phyloP scores from a whole-genome alignment of 2,888 invertebrate genomes.

The Lamellibrachia satsuma region DNA sequence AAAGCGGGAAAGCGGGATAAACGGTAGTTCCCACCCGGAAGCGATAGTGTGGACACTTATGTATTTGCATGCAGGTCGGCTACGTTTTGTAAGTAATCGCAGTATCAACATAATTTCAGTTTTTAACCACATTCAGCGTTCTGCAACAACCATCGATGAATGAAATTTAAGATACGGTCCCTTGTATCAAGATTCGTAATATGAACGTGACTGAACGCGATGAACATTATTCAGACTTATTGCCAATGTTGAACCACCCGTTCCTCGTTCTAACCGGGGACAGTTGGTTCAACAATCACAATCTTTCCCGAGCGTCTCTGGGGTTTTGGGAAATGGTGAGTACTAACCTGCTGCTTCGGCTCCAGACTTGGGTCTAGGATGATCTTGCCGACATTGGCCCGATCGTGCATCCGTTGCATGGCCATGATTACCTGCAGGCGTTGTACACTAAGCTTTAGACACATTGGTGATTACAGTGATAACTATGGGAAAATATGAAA shows the following conservation, averaged over 20 bases:
- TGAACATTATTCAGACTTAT: neutral
- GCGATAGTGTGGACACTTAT: too few relatives aligned
- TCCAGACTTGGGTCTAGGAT: conserved; percentile 76
- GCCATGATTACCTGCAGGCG: conserved; percentile 80
- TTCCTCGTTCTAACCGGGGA: neutral
- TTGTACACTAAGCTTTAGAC: neutral
- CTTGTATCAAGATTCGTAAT: neutral
- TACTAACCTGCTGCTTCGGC: conserved; percentile 58
- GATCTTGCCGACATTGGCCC: conserved; percentile 89
- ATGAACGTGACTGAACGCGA: neutral
- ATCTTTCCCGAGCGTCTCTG: neutral
- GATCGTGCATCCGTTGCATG: conserved; percentile 92
- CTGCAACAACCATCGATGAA: neutral
- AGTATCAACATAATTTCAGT: neutral
- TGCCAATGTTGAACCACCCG: neutral
- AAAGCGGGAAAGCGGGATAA: too few relatives aligned
- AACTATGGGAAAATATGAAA: neutral
- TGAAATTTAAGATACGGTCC: neutral
- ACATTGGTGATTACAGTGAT: neutral
- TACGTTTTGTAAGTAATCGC: neutral
- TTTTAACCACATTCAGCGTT: neutral
- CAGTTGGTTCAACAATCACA: neutral
- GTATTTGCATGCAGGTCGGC: too few relatives aligned
- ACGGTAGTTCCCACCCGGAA: too few relatives aligned
- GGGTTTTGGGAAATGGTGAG: neutral